Conservation (phyloP, 2,797 vertebrate genomes). For the Echiichthys vipera region DNA sequence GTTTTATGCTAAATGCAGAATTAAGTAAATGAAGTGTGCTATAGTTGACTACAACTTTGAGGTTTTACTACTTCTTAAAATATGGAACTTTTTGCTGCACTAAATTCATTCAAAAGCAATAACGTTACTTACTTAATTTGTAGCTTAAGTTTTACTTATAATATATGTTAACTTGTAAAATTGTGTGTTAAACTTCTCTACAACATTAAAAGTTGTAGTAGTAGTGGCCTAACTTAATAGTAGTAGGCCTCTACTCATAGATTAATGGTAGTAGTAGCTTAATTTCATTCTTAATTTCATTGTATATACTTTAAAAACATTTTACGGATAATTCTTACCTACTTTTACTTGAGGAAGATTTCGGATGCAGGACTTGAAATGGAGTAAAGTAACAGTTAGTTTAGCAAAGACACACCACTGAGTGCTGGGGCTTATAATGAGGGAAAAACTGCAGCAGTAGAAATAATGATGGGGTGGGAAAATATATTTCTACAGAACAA, state of each 20-base stretch:
- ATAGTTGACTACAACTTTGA: neutral
- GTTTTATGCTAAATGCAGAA: neutral
- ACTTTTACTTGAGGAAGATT: neutral
- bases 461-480: neutral
- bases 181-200: neutral
- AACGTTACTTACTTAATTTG: neutral
- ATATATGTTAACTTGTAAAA: neutral
- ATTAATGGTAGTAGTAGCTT: neutral
- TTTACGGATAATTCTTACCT: neutral
- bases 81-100: neutral
- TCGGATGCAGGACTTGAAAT: neutral
- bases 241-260: no score
- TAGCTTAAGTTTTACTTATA: neutral
- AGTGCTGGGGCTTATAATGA: neutral
- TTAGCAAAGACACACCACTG: no score
- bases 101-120: neutral
- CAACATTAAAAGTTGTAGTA: neutral
- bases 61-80: neutral
- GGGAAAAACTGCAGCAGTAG: neutral
- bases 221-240: neutral
- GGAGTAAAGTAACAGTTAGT: no score
- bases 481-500: neutral
- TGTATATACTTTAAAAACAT: neutral
- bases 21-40: neutral
- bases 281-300: neutral